Base-by-base conservation (phyloP, 1,140 invertebrate species). In the Diuraphis noxia region DNA sequence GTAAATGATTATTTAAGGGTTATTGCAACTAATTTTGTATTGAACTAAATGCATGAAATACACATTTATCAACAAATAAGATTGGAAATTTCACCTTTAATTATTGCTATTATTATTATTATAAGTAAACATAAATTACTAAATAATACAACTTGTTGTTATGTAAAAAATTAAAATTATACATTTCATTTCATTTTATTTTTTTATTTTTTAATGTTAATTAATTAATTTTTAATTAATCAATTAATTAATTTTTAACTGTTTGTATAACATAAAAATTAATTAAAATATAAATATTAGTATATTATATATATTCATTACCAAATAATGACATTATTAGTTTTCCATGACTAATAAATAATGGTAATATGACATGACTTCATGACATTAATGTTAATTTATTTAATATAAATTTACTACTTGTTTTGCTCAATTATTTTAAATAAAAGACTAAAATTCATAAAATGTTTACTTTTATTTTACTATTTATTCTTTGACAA, bases 11-110 rank as follows among this genome's bases (percentile, higher is more conserved):
- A 72, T 72, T 72, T 72, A 34, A 40, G 7, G 8, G 21, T 56
- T 30, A 56, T 87, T 38, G 13, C 49, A 52, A 56, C 49, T 52
- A 19, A 17, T 87, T 56, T 40, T 63, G 36, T 88, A 30, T 86
- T 86, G 84, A 86, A 86, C 84, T 86, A 5, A 46, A n/a, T 52
- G 63, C 17, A 30, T 63, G 38, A 88, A 88, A 17, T 88, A 52
- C 34, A 56, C 36, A 88, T 36, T 63, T 3, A 72, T 72, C 13
- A 25, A 40, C 23, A 52, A 88, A 88, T 56, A 40, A 40, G 40
- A 86, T 86, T 52, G 34, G 7, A 52, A 13, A 6, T 49, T 17
- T 41, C 25, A 82, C 81, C 81, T 82, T 43, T 85, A n/a, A 43
- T 30, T 43, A 85, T 43, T 63, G 13, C 3, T 56, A n/a, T 63